These are phyloP conservation scores for Protomyctophum bolini DNA, from an alignment of 2,113 vertebrate genomes.

Conservation along the genomic window DNA sequence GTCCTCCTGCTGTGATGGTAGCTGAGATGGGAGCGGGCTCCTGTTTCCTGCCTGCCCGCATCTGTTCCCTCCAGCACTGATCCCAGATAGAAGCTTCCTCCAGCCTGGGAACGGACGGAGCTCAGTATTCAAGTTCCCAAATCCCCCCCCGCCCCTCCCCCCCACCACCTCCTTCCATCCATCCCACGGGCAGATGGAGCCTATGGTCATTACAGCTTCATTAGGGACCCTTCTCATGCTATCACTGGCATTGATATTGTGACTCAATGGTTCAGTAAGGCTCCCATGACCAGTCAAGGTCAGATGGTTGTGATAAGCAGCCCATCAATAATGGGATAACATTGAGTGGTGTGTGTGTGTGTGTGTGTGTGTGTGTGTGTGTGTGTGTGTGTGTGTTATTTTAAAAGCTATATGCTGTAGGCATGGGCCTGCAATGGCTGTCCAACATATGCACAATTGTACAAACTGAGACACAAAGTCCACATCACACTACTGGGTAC, in stretches of 20 bases:
- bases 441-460: background rate
- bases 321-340: too few relatives aligned
- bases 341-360: background rate
- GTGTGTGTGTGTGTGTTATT: background rate
- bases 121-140: constrained; percentile 38
- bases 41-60: constrained; percentile 71
- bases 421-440: constrained; percentile 2
- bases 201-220: constrained; percentile 44
- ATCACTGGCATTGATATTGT: constrained; percentile 32
- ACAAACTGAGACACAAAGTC: constrained; percentile 3
- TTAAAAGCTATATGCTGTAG: background rate
- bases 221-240: constrained; percentile 40
- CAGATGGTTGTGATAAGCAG: constrained; percentile 17
- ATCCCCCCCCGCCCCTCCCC: constrained; percentile 5
- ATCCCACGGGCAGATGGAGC: constrained; percentile 8
- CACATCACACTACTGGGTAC: constrained; percentile 36
- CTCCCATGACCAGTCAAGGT: background rate
- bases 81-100: constrained; percentile 61
- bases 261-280: constrained; percentile 17
- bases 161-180: too few relatives aligned
- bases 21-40: constrained; percentile 64
- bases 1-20: constrained; percentile 71
- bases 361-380: too few relatives aligned
- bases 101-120: constrained; percentile 65
- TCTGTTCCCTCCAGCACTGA: constrained; percentile 67